Percentiles rank a stretch among this genome's conserved stretches.
phyloP scores from a whole-genome alignment of 2,113 vertebrate species.

The Penelope pileata region DNA sequence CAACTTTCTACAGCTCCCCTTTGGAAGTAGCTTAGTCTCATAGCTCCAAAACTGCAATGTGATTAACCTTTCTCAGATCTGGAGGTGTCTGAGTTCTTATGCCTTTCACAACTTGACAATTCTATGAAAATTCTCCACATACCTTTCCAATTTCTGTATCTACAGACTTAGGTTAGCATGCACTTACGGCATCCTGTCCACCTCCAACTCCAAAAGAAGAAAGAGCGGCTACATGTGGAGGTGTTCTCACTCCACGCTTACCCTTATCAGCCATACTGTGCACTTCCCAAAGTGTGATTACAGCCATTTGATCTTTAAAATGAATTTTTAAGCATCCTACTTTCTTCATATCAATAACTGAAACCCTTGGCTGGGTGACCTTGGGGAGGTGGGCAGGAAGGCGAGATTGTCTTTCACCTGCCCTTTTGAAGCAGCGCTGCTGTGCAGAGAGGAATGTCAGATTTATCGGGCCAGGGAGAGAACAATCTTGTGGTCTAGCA shows the following conservation, averaged over 20 bases:
- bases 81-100: neutral
- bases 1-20: neutral
- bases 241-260: neutral
- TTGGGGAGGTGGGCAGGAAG: neutral
- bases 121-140: neutral
- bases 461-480: neutral
- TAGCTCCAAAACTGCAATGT: neutral
- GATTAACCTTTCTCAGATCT: neutral
- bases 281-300: neutral
- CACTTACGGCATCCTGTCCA: neutral
- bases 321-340: neutral
- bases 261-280: accelerated
- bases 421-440: neutral
- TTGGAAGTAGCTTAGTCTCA: neutral
- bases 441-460: neutral
- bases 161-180: neutral
- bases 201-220: neutral
- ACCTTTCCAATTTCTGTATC: neutral
- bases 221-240: neutral
- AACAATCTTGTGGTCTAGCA: neutral
- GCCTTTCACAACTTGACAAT: neutral
- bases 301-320: neutral
- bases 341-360: neutral
- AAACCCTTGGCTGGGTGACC: neutral
- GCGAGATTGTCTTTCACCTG: neutral